Evolutionary conservation across 2,113 vertebrate genomes (phyloP).

Genomic region (Chaenocephalus aceratus): DNA sequence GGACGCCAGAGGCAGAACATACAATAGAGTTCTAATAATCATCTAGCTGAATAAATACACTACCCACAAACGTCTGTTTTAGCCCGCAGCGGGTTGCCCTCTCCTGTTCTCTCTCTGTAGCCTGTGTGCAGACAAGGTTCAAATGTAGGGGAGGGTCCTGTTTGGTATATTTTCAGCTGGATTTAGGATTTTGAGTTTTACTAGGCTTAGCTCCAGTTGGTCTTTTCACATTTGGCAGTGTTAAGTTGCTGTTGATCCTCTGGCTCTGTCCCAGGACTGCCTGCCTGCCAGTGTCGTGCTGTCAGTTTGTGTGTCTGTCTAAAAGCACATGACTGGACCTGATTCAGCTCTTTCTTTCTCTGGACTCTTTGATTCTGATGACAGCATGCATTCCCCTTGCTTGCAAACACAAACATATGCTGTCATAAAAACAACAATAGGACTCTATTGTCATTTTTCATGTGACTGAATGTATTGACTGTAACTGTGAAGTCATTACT

Average conservation of each 20-base stretch:
- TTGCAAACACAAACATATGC: conserved; percentile 41
- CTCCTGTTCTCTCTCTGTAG: conserved; percentile 25
- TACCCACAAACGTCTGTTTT: conserved; percentile 37
- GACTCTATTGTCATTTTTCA: conserved; percentile 32
- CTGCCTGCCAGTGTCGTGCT: conserved; percentile 46
- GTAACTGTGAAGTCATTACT: neutral
- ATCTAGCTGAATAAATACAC: conserved; percentile 65
- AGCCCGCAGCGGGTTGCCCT: conserved; percentile 36
- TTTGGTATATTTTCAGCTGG: conserved; percentile 32
- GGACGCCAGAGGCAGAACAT: conserved; percentile 54
- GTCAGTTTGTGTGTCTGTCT: conserved; percentile 49
- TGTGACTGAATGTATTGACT: neutral
- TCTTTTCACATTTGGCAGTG: conserved; percentile 13
- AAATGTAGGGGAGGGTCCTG: conserved; percentile 6
- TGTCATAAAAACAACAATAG: conserved; percentile 29
- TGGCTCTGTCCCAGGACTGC: conserved; percentile 18
- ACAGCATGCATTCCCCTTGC: conserved; percentile 79
- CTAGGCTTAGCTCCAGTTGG: conserved; percentile 7
- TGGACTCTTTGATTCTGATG: conserved; percentile 78
- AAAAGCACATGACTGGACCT: conserved; percentile 79
- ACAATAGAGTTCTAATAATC: conserved; percentile 70
- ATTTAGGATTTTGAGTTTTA: conserved; percentile 21
- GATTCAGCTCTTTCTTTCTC: conserved; percentile 82
- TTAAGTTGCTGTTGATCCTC: conserved; percentile 29
- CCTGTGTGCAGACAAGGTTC: conserved; percentile 27